Conservation (phyloP, 2,113 vertebrate species). For the Silurus glanis region DNA sequence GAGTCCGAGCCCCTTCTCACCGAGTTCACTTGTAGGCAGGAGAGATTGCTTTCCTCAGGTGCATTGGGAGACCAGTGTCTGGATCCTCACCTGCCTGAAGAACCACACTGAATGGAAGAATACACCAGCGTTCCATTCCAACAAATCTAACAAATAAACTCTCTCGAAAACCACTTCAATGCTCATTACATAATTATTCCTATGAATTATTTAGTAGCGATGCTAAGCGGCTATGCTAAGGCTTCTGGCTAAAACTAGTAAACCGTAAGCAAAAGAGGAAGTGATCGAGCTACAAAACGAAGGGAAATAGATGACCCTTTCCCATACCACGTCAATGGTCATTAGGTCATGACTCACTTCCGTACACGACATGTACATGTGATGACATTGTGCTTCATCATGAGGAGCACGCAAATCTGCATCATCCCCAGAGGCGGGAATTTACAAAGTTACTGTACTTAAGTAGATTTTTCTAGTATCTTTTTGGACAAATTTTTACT, state of each 20-base stretch:
- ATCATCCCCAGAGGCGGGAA: background rate
- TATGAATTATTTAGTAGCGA: background rate
- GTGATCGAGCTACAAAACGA: background rate
- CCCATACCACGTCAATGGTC: background rate
- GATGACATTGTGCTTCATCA: background rate
- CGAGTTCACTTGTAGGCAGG: background rate
- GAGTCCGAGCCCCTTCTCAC: background rate
- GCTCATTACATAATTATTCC: background rate
- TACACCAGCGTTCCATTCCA: background rate
- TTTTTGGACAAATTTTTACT: too few relatives aligned
- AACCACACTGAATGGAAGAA: background rate
- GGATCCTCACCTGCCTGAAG: background rate
- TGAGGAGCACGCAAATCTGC: background rate
- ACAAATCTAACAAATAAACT: background rate
- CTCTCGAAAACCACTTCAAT: background rate
- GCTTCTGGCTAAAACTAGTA: background rate
- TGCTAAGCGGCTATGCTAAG: too few relatives aligned
- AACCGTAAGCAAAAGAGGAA: background rate
- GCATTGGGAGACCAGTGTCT: background rate
- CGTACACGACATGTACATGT: background rate
- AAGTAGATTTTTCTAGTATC: too few relatives aligned
- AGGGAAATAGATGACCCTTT: background rate
- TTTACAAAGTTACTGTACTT: too few relatives aligned
- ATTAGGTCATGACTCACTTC: background rate
- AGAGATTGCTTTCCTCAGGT: background rate